Evolutionary conservation across 2,888 invertebrate genomes (phyloP).

Genomic region (Steromphala cineraria): DNA sequence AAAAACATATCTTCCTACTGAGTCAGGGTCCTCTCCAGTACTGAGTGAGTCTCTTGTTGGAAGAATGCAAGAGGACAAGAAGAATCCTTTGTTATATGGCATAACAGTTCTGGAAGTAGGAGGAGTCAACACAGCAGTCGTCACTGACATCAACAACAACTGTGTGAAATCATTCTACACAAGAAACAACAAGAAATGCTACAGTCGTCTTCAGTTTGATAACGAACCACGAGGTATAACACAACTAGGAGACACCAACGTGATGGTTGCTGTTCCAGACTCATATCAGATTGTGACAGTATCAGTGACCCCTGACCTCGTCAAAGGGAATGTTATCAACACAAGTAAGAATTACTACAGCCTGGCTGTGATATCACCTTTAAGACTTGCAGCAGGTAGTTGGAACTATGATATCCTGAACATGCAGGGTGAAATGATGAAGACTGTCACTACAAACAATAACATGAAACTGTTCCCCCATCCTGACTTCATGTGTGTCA

Average conservation of each 20-base stretch:
- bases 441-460: background rate
- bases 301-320: background rate
- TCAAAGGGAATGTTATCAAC: background rate
- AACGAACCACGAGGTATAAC: background rate
- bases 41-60: no score
- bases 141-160: background rate
- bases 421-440: background rate
- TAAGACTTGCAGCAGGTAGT: background rate
- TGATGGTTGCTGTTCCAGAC: background rate
- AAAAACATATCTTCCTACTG: background rate
- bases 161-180: background rate
- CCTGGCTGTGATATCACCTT: background rate
- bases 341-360: background rate
- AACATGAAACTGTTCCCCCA: background rate
- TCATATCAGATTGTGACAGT: background rate
- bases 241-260: background rate
- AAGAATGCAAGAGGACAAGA: no score
- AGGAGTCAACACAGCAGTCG: background rate
- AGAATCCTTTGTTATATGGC: background rate
- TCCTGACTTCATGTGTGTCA: background rate
- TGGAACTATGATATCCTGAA: background rate
- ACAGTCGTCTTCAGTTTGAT: background rate
- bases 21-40: no score
- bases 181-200: background rate
- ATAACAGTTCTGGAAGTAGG: background rate